Conservation (phyloP, 1,140 invertebrate genomes). For the Potamilus streckersoni region DNA sequence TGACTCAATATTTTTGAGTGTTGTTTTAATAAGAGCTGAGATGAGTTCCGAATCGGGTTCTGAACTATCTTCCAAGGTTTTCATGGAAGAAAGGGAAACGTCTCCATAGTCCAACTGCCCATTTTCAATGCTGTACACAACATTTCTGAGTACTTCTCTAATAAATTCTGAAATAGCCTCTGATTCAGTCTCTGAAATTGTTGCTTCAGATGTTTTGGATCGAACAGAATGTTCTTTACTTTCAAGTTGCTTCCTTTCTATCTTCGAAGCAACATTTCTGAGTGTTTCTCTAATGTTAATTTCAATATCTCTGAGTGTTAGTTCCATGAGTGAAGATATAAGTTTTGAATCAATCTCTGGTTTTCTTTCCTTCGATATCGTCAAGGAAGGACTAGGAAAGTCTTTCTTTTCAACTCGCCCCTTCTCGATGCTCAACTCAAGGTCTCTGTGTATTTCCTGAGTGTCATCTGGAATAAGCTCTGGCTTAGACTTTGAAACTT, state of each 20-base stretch:
- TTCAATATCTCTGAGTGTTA: constrained; percentile 17
- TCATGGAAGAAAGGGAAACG: background rate
- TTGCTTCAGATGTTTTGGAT: constrained; percentile 13
- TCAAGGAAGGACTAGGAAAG: constrained; percentile 12
- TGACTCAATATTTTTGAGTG: constrained; percentile 17
- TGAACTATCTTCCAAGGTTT: background rate
- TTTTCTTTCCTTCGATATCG: constrained; percentile 13
- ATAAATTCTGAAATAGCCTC: too few species aligned
- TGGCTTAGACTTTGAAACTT: constrained; percentile 7
- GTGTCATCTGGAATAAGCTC: constrained; percentile 3
- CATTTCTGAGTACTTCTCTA: too few species aligned
- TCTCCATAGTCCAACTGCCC: too few species aligned
- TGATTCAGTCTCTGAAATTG: too few species aligned
- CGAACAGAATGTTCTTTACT: constrained; percentile 7
- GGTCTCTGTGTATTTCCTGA: constrained; percentile 8
- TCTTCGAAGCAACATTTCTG: background rate
- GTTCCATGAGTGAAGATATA: constrained; percentile 7
- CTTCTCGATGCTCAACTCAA: constrained; percentile 23
- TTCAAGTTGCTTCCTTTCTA: constrained; percentile 10
- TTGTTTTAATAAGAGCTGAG: constrained; percentile 7
- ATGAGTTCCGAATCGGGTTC: constrained; percentile 15
- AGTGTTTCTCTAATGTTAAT: constrained; percentile 3
- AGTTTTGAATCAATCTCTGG: constrained; percentile 9
- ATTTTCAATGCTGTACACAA: too few species aligned
- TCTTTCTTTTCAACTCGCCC: background rate